Evolutionary conservation across 2,113 vertebrate genomes (phyloP).

Genomic region (Canis aureus): DNA sequence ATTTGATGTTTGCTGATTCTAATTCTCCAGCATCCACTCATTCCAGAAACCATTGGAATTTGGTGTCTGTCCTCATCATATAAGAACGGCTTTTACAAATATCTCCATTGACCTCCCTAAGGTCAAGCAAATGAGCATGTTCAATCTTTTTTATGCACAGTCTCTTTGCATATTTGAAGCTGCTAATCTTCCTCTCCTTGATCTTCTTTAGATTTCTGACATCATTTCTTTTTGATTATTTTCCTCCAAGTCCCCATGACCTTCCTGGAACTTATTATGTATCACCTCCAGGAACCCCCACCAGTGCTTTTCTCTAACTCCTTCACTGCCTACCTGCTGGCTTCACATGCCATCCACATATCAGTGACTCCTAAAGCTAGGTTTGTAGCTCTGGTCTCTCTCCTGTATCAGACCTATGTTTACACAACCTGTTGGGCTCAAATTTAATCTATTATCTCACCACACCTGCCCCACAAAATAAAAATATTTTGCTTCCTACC

Average conservation of each 20-base stretch:
- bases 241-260: background rate
- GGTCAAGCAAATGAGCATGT: no score
- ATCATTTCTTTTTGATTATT: background rate
- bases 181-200: background rate
- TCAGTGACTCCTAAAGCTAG: background rate
- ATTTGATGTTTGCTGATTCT: background rate
- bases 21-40: background rate
- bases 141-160: background rate
- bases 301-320: background rate
- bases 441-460: background rate
- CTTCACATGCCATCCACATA: background rate
- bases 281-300: background rate
- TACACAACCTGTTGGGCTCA: background rate
- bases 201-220: background rate
- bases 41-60: background rate
- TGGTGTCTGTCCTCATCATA: background rate
- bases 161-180: background rate
- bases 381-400: background rate
- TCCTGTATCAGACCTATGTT: background rate
- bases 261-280: background rate
- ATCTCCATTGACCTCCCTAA: background rate
- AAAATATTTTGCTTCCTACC: background rate
- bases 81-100: background rate
- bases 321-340: no score
- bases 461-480: background rate